Base-by-base conservation (phyloP, 2,113 vertebrate species). In the Solea senegalensis region DNA sequence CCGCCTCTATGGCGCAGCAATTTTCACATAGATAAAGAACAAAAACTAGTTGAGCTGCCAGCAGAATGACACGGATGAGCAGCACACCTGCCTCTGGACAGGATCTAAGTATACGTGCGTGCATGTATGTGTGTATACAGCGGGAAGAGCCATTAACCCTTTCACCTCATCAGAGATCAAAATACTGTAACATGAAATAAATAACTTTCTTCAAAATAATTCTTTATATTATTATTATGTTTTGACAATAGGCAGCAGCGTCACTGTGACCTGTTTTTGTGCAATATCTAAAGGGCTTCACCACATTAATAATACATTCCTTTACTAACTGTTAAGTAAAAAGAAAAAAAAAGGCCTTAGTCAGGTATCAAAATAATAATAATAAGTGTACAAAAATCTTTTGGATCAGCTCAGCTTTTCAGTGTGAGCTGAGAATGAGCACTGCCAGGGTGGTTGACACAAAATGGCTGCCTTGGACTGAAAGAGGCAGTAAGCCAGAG, bases 391-490 rank as follows among this genome's bases (percentile, higher is more conserved):
- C 54, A 34, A 2, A 0, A 51, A 40, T 54, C 77, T 77, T 54
- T 64, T 43, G 48, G 49, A 64, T 67, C 70, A 50, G 13, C 43
- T 45, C 34, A 9, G 57, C 62, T 51, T 67, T 59, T 49, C 48
- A 52, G 0, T 45, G 55, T 69, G 21, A 50, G 40, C 21, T 53
- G 63, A 85, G 67, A 74, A 43, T 27, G 50, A 64, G 49, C 72
- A n/a, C 45, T 75, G 64, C 65, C 56, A 74, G 34, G 58, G 63
- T 40, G 80, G 69, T 69, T 72, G 74, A 86, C 78, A 87, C 82
- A 91, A 91, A 90, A 88, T 91, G 88, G 85, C 87, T 80, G 86
- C 86, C 60, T 76, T 48, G 67, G 75, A 65, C 68, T 83, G 67
- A 76, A 71, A 72, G 81, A 84, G 65, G 81, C 72, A 84, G 70